phyloP scores from a whole-genome alignment of 2,888 invertebrate genomes.

The Brachypalpus laphriformis region DNA sequence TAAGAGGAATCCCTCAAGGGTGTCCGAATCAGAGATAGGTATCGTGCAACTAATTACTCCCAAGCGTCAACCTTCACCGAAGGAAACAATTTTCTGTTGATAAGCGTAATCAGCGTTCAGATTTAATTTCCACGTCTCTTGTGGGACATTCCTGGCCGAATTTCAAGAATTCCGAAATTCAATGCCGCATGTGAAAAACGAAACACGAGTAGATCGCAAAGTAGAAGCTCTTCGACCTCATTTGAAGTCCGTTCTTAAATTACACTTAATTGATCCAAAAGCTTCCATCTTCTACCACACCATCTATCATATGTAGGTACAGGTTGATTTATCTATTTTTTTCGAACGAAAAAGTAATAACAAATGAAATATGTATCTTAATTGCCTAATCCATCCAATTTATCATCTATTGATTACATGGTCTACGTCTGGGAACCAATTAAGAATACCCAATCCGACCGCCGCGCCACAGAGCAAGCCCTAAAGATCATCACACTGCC shows the following conservation, averaged over 20 bases:
- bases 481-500: constrained; percentile 65
- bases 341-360: neutral
- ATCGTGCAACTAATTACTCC: constrained; percentile 1
- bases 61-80: neutral
- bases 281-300: neutral
- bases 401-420: constrained; percentile 67
- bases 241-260: constrained; percentile 10
- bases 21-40: neutral
- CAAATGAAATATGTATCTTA: constrained; percentile 48
- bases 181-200: neutral
- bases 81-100: neutral
- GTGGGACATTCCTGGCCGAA: neutral
- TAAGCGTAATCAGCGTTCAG: neutral
- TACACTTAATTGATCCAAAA: constrained; percentile 30
- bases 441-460: constrained; percentile 36
- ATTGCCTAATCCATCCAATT: constrained; percentile 68
- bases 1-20: no score
- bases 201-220: neutral
- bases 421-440: constrained; percentile 69
- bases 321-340: constrained; percentile 1
- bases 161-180: neutral
- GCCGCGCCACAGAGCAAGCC: constrained; percentile 2
- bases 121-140: constrained; percentile 1
- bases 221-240: neutral
- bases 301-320: constrained; percentile 8